These are phyloP conservation scores for Chiloscyllium punctatum DNA, from an alignment of 2,797 vertebrate species.

Conservation along the genomic window DNA sequence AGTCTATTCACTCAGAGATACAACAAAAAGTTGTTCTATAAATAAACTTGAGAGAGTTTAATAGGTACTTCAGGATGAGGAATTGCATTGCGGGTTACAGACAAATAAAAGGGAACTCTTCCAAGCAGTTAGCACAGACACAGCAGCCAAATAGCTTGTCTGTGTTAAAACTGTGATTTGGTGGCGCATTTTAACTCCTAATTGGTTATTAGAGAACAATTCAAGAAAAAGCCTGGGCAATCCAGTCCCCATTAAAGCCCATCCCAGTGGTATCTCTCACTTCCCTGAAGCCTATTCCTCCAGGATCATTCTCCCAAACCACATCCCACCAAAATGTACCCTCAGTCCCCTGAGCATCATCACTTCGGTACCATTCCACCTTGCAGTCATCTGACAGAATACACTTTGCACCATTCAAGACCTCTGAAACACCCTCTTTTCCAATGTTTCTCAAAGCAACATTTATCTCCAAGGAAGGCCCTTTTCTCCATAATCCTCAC, in stretches of 20 bases:
- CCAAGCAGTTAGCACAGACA: background rate
- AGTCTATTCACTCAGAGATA: background rate
- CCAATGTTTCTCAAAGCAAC: background rate
- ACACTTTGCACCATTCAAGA: background rate
- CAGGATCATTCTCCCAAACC: background rate
- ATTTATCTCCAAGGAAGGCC: background rate
- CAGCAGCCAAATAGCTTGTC: background rate
- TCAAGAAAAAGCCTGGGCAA: background rate
- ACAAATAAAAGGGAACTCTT: background rate
- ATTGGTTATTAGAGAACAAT: background rate
- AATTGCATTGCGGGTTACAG: background rate
- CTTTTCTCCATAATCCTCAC: background rate
- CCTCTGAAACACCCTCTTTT: too few relatives aligned
- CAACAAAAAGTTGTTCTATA: background rate
- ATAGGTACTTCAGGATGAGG: background rate
- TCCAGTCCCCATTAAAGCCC: background rate
- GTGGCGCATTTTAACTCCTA: background rate
- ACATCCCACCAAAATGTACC: background rate
- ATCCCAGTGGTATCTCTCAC: background rate
- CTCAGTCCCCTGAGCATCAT: background rate
- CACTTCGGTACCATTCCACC: background rate
- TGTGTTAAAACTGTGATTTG: background rate
- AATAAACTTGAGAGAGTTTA: background rate
- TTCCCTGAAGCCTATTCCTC: background rate
- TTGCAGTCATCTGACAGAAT: background rate